A percentile compares a stretch with the other conserved stretches of the same genome.
These are phyloP conservation scores for Strigops habroptila DNA, from an alignment of 2,113 vertebrate species.

Conservation along the genomic window DNA sequence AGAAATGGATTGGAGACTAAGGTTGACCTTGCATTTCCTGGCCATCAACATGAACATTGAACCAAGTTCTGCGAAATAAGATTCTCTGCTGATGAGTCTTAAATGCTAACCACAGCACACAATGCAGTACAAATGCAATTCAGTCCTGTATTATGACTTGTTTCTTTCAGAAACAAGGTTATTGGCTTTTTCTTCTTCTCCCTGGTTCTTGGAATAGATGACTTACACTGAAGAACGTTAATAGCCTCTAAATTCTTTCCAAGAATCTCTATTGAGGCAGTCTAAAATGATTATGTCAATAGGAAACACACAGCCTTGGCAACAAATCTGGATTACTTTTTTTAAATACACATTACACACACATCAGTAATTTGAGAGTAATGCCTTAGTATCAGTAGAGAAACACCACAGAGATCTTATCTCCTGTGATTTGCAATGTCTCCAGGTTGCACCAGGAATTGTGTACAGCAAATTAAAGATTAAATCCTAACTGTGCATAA, in stretches of 20 bases:
- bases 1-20: background rate
- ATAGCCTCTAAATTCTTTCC: conserved; percentile 5
- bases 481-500: background rate
- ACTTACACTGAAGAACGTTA: background rate
- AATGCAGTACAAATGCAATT: background rate
- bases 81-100: background rate
- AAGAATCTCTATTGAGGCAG: background rate
- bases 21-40: background rate
- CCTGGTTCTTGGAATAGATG: background rate
- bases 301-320: background rate
- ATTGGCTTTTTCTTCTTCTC: background rate
- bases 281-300: background rate
- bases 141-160: background rate
- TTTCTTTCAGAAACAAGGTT: background rate
- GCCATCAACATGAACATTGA: background rate
- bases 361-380: background rate
- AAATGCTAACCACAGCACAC: background rate
- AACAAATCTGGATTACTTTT: background rate
- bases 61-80: background rate
- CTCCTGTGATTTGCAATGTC: background rate
- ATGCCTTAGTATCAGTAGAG: background rate
- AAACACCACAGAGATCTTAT: background rate
- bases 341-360: background rate
- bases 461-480: background rate
- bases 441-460: background rate